Conservation (phyloP, 2,797 vertebrate genomes). For the Pyrocephalus nanus region DNA sequence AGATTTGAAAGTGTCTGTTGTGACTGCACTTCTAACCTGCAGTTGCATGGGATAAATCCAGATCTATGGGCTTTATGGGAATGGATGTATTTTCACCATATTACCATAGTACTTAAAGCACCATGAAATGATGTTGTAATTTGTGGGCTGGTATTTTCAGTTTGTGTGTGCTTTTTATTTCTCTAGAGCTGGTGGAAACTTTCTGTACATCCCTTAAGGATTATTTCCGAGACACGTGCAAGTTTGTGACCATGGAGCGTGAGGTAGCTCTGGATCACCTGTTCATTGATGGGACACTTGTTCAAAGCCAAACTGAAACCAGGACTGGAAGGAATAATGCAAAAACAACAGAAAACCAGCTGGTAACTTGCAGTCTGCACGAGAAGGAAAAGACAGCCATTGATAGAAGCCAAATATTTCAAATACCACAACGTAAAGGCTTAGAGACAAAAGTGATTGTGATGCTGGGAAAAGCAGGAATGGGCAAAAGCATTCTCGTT, state of each 20-base stretch:
- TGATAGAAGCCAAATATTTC: slow-evolving; percentile 76
- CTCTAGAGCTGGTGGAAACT: slow-evolving; percentile 78
- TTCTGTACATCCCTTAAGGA: slow-evolving; percentile 75
- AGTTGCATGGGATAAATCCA: background rate
- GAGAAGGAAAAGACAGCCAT: slow-evolving; percentile 74
- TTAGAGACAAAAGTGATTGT: slow-evolving; percentile 78
- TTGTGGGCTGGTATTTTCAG: background rate
- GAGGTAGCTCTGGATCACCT: slow-evolving; percentile 71
- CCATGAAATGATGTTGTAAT: background rate
- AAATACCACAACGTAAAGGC: slow-evolving; percentile 13
- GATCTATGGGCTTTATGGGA: background rate
- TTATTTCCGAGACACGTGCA: slow-evolving; percentile 69
- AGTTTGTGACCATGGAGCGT: slow-evolving; percentile 51
- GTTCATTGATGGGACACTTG: slow-evolving; percentile 79
- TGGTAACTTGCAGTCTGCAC: slow-evolving; percentile 75
- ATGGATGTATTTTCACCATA: background rate
- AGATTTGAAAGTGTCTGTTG: background rate
- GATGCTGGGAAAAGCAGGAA: slow-evolving; percentile 85
- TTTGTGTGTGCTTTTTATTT: background rate
- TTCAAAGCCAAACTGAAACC: slow-evolving; percentile 74
- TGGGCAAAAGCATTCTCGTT: slow-evolving; percentile 87
- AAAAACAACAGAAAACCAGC: slow-evolving; percentile 84
- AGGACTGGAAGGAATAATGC: slow-evolving; percentile 74
- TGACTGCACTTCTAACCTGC: background rate
- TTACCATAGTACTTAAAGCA: background rate